Evolutionary conservation across 2,113 vertebrate genomes (phyloP), one percentile per base, ranked within the genome.

Genomic region (Mesoclemmys tuberculata): DNA sequence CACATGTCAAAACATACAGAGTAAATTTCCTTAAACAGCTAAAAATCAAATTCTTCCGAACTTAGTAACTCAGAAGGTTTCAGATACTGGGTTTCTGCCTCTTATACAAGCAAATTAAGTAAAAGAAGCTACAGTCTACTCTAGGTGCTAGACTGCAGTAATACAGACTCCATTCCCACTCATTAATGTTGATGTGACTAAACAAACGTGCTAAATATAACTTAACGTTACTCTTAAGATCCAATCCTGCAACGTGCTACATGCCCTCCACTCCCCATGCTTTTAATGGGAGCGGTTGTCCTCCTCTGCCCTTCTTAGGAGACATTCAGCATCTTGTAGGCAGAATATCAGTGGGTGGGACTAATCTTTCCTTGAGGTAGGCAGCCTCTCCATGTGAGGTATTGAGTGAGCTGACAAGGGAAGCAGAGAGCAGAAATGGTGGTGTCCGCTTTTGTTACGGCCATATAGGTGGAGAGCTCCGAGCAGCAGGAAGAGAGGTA

Each of bases 261-360:
- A 78, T 90, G 7, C 31, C 49, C 11, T 0, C 64, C 82, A 79
- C 13, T 85, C 13, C 21, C 92, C 3, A 48, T 61, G 29, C 29
- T 88, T 92, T 81, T 95, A 35, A 79, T 94, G 56, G 29, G 13
- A 82, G 54, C 41, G 84, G 90, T 71, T 91, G 85, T 49, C 68
- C 22, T 51, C 14, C 3, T 88, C 58, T 94, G 84, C 11, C 16
- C 87, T 94, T 95, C 90, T 41, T 75, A 64, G 75, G 58, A 83
- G 27, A 61, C 11, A 75, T 92, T 93, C 90, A 55, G 95, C 31
- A 2, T 18, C 61, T 68, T n/a, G 61, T 87, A 94, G 55, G 38
- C 26, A 88, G 26, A 56, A 7, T 94, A 68, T n/a, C 64, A 82
- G 64, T n/a, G 29, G 13, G 82, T 77, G 90, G 80, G 90, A 93